Conservation (phyloP, 2,888 invertebrate genomes). For the Deroplatys truncata region DNA sequence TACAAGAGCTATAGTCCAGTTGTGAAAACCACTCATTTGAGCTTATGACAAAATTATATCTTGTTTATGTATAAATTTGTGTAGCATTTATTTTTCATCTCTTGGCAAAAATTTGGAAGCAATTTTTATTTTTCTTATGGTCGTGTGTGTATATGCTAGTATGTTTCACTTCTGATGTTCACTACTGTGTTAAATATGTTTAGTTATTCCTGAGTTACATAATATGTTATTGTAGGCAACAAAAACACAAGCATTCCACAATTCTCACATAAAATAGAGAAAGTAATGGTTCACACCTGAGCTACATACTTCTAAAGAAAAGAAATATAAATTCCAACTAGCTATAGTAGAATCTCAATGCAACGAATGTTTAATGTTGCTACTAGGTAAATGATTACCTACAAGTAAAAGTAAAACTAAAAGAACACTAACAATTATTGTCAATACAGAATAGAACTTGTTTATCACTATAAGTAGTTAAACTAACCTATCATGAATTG, state of each 20-base stretch:
- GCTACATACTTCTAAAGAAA: neutral
- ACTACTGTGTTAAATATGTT: neutral
- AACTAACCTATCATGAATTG: neutral
- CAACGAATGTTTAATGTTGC: neutral
- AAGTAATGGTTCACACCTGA: neutral
- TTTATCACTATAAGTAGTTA: neutral
- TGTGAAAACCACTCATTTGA: no score
- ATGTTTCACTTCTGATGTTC: no score
- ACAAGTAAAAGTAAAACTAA: neutral
- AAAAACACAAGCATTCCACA: conserved; percentile 7
- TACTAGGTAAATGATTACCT: neutral
- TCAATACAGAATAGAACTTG: neutral
- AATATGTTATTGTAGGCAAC: neutral
- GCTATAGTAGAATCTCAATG: neutral
- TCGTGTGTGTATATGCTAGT: no score
- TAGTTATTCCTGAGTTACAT: neutral
- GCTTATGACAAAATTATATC: no score
- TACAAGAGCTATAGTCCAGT: no score
- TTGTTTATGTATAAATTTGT: no score
- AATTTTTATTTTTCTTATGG: no score
- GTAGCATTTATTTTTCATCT: no score
- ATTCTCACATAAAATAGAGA: neutral
- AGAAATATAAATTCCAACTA: neutral
- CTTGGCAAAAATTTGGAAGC: no score
- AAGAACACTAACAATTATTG: neutral